phyloP scores from a whole-genome alignment of 2,113 vertebrate genomes.

The Heterotilapia buettikoferi region DNA sequence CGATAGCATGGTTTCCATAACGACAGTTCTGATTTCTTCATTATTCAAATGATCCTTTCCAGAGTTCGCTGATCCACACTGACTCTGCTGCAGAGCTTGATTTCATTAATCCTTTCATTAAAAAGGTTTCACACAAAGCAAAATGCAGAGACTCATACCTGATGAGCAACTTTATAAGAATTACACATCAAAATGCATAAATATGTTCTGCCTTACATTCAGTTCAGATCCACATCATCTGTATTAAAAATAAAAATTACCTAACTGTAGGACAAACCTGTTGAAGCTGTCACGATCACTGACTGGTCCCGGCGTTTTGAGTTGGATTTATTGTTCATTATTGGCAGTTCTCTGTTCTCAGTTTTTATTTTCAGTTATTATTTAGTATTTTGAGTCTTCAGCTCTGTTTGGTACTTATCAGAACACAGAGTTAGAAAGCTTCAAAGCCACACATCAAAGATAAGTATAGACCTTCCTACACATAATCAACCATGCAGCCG shows the following conservation, averaged over 20 bases:
- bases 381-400: background rate
- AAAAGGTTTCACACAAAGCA: background rate
- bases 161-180: background rate
- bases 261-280: background rate
- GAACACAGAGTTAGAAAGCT: background rate
- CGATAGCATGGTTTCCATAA: conserved; percentile 32
- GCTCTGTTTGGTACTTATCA: background rate
- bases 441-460: background rate
- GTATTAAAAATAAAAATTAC: background rate
- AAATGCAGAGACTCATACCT: background rate
- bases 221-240: background rate
- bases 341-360: background rate
- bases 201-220: background rate
- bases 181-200: background rate
- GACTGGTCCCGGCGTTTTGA: background rate
- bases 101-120: background rate
- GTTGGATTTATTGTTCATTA: background rate
- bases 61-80: background rate
- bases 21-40: conserved; percentile 37
- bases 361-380: background rate
- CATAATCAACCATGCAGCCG: background rate
- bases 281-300: background rate
- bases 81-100: background rate
- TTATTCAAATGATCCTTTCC: background rate
- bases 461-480: background rate